Evolutionary conservation across 2,888 invertebrate species (phyloP), one percentile per base, ranked within the genome.

Genomic region (Leptopilina myrica): DNA sequence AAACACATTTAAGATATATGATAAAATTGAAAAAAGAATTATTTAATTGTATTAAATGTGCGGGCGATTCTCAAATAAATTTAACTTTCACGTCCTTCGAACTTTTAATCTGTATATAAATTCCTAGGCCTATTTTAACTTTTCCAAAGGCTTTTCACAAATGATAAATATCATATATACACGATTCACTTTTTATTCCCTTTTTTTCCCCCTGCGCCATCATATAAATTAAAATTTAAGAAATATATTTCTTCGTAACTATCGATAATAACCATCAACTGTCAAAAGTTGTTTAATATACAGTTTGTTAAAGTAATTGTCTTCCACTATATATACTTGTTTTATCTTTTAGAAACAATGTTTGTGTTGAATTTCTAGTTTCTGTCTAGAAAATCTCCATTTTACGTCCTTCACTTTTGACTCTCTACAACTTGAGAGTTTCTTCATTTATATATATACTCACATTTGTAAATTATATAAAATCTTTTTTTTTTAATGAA

Each of bases 121-220:
- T 20, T 62, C n/a, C 62, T 62, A 62, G 15, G n/a, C 20, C 62
- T 62, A 62, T 62, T 62, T 62, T 20, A 62, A 62, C 62, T 62
- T 62, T 20, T 62, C 62, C 20, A 62, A 62, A 62, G 62, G 6
- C 62, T n/a, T 62, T 12, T 62, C 15, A 33, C 33, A 33, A 33
- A 15, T 20, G 7, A 59, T 7, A 59, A n/a, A 62, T 59, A 15
- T 59, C n/a, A 62, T 62, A 20, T 20, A 20, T 0, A 33, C 33
- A 33, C 33, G 62, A 15, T 15, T 8, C 9, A 62, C n/a, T 62
- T 62, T 33, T 33, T 20, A 20, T 4, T 33, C 3, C 33, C 0
- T 33, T 62, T 62, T 62, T 62, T 9, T 20, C 20, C 20, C 1
- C 20, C 7, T 15, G 2, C 12, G 12, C 49, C 4, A 12, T 9